Percentiles rank a stretch among this genome's conserved stretches.
Conservation (phyloP, 2,888 invertebrate species). For the Yponomeuta plumbellus region DNA sequence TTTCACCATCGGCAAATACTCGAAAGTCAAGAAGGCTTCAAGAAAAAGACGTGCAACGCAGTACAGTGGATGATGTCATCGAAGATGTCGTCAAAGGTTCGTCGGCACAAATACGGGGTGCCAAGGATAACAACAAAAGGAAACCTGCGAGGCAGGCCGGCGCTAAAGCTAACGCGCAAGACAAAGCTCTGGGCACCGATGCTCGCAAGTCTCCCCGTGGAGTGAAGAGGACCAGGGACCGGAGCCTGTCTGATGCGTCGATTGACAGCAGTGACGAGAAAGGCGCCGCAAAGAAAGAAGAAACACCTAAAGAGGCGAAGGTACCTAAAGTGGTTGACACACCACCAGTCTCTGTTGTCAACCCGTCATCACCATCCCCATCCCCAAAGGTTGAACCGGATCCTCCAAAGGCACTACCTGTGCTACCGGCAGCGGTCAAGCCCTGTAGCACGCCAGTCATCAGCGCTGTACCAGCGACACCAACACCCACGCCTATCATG, state of each 20-base stretch:
- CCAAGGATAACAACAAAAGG: slow-evolving; percentile 58
- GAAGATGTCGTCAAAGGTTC: slow-evolving; percentile 91
- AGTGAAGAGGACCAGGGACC: slow-evolving; percentile 77
- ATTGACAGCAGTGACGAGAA: slow-evolving; percentile 80
- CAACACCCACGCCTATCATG: slow-evolving; percentile 51
- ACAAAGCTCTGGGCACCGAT: slow-evolving; percentile 45
- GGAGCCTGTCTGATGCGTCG: slow-evolving; percentile 80
- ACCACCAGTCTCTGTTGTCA: not conserved
- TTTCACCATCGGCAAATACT: slow-evolving; percentile 81
- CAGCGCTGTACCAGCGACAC: slow-evolving; percentile 16
- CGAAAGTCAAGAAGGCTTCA: slow-evolving; percentile 88
- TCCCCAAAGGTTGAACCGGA: slow-evolving; percentile 30
- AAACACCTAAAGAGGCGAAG: slow-evolving; percentile 44
- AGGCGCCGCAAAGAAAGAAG: slow-evolving; percentile 42
- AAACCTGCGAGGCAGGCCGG: slow-evolving; percentile 76
- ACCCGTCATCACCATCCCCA: slow-evolving; percentile 20
- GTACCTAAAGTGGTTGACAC: slow-evolving; percentile 40
- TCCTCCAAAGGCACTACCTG: slow-evolving; percentile 13
- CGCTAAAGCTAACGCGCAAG: slow-evolving; percentile 39
- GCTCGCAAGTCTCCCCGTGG: slow-evolving; percentile 80
- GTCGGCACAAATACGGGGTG: slow-evolving; percentile 43
- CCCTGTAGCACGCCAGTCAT: not conserved
- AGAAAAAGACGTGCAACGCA: slow-evolving; percentile 85
- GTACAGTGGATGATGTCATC: slow-evolving; percentile 90
- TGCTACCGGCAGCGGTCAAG: not conserved